Evolutionary conservation across 1,140 invertebrate species (phyloP).

Genomic region (Schlechtendalia chinensis): DNA sequence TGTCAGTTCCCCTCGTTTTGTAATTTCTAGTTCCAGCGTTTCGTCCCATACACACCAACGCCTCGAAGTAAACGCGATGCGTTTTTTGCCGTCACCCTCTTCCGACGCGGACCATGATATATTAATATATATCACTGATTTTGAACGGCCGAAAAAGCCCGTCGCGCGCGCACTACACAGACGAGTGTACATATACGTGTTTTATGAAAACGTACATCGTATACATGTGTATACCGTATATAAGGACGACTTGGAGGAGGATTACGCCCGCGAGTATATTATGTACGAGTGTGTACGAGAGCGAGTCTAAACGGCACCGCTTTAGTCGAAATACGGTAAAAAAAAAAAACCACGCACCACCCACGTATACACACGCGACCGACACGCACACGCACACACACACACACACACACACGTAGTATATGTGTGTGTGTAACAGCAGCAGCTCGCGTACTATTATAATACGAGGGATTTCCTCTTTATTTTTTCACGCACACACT

Average conservation of each 20-base stretch:
- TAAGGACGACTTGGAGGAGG: neutral
- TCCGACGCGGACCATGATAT: too few relatives aligned
- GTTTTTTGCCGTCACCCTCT: too few relatives aligned
- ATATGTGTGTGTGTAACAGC: neutral
- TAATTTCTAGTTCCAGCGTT: too few relatives aligned
- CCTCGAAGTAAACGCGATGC: too few relatives aligned
- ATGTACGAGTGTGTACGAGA: neutral
- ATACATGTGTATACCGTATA: neutral
- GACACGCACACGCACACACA: too few relatives aligned
- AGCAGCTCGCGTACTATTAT: constrained; percentile 1
- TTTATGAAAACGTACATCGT: neutral
- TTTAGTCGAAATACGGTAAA: neutral
- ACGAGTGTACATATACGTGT: neutral
- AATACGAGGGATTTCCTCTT: constrained; percentile 18
- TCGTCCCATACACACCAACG: too few relatives aligned
- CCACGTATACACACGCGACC: constrained; percentile 6
- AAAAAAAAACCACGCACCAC: constrained; percentile 8
- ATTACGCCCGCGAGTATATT: neutral
- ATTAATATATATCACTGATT: too few relatives aligned
- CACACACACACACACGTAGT: neutral
- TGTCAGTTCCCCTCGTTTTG: too few relatives aligned
- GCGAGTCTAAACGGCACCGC: neutral
- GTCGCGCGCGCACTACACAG: neutral
- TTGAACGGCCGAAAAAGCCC: too few relatives aligned
- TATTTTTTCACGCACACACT: neutral